Evolutionary conservation across 1,140 invertebrate genomes (phyloP).

Genomic region (Leucophenga varia): DNA sequence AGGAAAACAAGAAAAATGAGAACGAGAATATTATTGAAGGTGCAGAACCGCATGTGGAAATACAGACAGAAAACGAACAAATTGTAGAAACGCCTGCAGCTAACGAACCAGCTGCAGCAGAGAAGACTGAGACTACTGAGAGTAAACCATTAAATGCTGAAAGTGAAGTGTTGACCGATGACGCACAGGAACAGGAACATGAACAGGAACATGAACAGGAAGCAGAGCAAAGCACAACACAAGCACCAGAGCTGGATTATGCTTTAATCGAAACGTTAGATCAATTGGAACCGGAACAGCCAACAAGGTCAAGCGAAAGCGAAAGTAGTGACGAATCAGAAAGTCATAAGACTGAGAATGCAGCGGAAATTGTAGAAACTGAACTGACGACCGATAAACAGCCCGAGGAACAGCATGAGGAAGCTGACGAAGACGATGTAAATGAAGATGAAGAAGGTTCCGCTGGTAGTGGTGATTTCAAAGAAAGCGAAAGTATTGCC

Average conservation of each 20-base stretch:
- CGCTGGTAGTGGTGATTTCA: slow-evolving; percentile 26
- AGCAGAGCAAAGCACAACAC: neutral
- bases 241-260: no score
- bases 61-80: slow-evolving; percentile 2
- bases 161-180: no score
- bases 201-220: slow-evolving; percentile 6
- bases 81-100: neutral
- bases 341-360: neutral
- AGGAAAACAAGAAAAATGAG: slow-evolving; percentile 25
- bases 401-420: slow-evolving; percentile 8
- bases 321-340: no score
- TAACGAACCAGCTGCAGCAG: neutral
- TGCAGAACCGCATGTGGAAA: slow-evolving; percentile 31
- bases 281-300: no score
- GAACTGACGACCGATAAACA: slow-evolving; percentile 17
- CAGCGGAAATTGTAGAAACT: slow-evolving; percentile 7
- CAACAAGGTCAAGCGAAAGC: no score
- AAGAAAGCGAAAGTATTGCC: slow-evolving; percentile 45
- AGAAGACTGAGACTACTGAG: slow-evolving; percentile 2
- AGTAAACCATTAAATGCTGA: slow-evolving; percentile 24
- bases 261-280: no score
- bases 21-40: slow-evolving; percentile 47
- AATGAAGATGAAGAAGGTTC: neutral
- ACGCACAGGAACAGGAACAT: slow-evolving; percentile 1
- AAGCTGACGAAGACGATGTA: slow-evolving; percentile 19